These are phyloP conservation scores for Cephalopholis sonnerati DNA, from an alignment of 2,113 vertebrate species.

Conservation along the genomic window DNA sequence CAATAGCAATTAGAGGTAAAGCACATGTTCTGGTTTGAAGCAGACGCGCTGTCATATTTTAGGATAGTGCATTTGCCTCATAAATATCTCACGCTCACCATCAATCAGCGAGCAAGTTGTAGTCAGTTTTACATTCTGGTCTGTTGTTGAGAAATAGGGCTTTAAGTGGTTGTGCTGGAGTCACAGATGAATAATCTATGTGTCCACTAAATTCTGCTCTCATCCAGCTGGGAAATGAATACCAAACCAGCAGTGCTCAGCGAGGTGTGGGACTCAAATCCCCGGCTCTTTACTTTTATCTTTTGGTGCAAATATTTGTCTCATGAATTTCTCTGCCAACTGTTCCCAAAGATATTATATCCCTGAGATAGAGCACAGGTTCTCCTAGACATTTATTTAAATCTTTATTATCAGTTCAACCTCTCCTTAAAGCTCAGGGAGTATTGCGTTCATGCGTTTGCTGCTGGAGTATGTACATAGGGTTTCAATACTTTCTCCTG, in stretches of 20 bases:
- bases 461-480: conserved; percentile 44
- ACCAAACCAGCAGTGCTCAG: conserved; percentile 76
- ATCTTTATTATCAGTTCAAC: conserved; percentile 74
- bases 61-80: conserved; percentile 50
- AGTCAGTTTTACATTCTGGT: conserved; percentile 59
- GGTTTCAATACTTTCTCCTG: conserved; percentile 21
- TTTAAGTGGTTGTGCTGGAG: conserved; percentile 64
- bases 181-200: conserved; percentile 78
- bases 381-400: conserved; percentile 70
- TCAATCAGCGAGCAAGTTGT: conserved; percentile 42
- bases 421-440: conserved; percentile 66
- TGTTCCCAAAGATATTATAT: conserved; percentile 71
- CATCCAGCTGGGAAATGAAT: conserved; percentile 77
- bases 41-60: conserved; percentile 44
- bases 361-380: conserved; percentile 60
- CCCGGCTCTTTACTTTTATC: conserved; percentile 75
- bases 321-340: conserved; percentile 72
- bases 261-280: conserved; percentile 76
- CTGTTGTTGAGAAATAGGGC: conserved; percentile 62
- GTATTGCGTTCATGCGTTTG: conserved; percentile 54
- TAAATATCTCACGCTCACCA: conserved; percentile 66
- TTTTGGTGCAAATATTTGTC: conserved; percentile 80
- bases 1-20: conserved; percentile 38
- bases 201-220: conserved; percentile 76
- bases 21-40: conserved; percentile 36